phyloP scores from a whole-genome alignment of 2,797 vertebrate species.

The Smutsia gigantea region DNA sequence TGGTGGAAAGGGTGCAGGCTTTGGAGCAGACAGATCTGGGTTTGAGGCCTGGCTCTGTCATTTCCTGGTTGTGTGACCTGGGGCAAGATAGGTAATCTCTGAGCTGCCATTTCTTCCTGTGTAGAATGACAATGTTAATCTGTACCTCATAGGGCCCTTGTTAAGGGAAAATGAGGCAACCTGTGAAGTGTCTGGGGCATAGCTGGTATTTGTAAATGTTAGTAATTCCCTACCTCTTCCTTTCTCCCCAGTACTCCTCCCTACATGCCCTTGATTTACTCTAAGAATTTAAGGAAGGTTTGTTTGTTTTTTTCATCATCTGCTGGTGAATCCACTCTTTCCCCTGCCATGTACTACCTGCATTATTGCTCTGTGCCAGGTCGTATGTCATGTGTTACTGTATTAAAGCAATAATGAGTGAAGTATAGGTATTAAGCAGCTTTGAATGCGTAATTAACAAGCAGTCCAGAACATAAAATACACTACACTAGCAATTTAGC shows the following conservation, averaged over 20 bases:
- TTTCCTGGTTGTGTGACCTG: background rate
- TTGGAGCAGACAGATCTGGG: background rate
- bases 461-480: background rate
- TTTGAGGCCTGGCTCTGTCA: background rate
- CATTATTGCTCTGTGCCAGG: background rate
- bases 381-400: background rate
- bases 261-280: background rate
- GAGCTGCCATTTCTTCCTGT: background rate
- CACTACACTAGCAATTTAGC: background rate
- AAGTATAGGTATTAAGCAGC: background rate
- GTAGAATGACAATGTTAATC: constrained; percentile 10
- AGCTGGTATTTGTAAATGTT: background rate
- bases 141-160: background rate
- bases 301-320: background rate
- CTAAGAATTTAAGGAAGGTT: background rate
- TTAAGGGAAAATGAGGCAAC: constrained; percentile 17
- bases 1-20: background rate
- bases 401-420: background rate
- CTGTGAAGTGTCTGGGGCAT: background rate
- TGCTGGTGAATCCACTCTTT: background rate
- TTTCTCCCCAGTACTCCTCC: background rate
- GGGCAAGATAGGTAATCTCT: background rate
- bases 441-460: background rate
- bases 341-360: background rate
- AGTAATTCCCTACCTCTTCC: background rate